A percentile compares a stretch with the other conserved stretches of the same genome.
Evolutionary conservation across 2,113 vertebrate species (phyloP).

Genomic region (Daphoenositta chrysoptera): DNA sequence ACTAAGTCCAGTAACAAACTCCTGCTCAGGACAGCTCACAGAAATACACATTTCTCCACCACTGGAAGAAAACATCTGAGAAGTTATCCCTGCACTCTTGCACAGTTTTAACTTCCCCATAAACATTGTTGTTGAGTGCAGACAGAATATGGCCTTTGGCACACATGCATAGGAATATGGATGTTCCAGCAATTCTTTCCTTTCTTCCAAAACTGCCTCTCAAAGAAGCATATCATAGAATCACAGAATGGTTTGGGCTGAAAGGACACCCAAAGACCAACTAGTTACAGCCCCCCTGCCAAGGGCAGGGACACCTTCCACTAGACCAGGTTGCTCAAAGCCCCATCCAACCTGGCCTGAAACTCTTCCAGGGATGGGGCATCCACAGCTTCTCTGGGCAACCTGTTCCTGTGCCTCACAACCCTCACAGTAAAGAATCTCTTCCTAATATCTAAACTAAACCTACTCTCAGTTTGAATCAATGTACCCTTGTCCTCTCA

Average conservation of each 20-base stretch:
- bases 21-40: neutral
- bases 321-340: neutral
- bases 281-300: neutral
- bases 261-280: neutral
- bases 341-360: neutral
- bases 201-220: neutral
- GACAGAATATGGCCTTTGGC: neutral
- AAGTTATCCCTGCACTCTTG: neutral
- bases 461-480: neutral
- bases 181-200: neutral
- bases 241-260: neutral
- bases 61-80: neutral
- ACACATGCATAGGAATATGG: fast-evolving
- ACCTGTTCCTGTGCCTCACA: neutral
- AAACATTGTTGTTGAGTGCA: neutral
- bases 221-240: neutral
- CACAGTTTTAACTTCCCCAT: neutral
- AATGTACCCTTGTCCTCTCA: neutral
- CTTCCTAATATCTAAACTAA: neutral
- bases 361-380: neutral
- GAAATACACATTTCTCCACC: neutral
- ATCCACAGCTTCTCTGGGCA: neutral
- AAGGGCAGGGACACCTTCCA: neutral
- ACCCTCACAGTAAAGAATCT: neutral
- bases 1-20: neutral